These are phyloP conservation scores for Agonopterix heracliana DNA, from an alignment of 2,888 invertebrate genomes.

Conservation along the genomic window DNA sequence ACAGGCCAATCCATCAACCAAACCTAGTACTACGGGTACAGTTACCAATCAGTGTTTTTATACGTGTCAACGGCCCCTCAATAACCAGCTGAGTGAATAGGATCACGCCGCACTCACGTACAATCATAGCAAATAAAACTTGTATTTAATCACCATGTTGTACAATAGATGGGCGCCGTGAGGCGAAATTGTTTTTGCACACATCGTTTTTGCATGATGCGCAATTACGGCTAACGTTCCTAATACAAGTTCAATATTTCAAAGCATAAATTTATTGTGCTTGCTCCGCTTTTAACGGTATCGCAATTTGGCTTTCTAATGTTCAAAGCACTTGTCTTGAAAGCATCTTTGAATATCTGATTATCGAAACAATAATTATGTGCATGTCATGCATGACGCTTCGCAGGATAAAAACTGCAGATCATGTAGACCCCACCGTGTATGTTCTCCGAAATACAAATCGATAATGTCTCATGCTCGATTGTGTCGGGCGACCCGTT, in stretches of 20 bases:
- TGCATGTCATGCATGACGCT: slow-evolving; percentile 40
- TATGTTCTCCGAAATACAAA: too few relatives aligned
- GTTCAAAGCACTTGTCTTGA: slow-evolving; percentile 26
- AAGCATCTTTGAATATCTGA: slow-evolving; percentile 43
- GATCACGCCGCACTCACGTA: slow-evolving; percentile 36
- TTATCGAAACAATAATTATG: slow-evolving; percentile 51
- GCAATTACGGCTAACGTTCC: slow-evolving; percentile 58
- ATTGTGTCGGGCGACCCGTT: slow-evolving; percentile 28
- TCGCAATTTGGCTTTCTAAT: slow-evolving; percentile 62
- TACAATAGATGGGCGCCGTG: slow-evolving; percentile 16
- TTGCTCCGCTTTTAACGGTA: slow-evolving; percentile 44
- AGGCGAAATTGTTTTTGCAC: slow-evolving; percentile 42
- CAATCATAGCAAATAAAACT: slow-evolving; percentile 62
- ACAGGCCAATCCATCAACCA: slow-evolving; percentile 54
- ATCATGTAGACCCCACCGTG: slow-evolving; percentile 33
- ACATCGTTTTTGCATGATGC: slow-evolving; percentile 55
- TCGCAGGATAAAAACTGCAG: slow-evolving; percentile 30
- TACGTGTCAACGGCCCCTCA: slow-evolving; percentile 53
- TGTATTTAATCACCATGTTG: slow-evolving; percentile 42
- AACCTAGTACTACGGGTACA: slow-evolving; percentile 40
- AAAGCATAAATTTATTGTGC: slow-evolving; percentile 40
- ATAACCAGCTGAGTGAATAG: slow-evolving; percentile 29
- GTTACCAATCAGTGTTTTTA: slow-evolving; percentile 53
- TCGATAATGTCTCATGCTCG: slow-evolving; percentile 28
- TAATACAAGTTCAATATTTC: slow-evolving; percentile 50